Conservation (phyloP, 1,140 invertebrate genomes). For the Onthophagus taurus region DNA sequence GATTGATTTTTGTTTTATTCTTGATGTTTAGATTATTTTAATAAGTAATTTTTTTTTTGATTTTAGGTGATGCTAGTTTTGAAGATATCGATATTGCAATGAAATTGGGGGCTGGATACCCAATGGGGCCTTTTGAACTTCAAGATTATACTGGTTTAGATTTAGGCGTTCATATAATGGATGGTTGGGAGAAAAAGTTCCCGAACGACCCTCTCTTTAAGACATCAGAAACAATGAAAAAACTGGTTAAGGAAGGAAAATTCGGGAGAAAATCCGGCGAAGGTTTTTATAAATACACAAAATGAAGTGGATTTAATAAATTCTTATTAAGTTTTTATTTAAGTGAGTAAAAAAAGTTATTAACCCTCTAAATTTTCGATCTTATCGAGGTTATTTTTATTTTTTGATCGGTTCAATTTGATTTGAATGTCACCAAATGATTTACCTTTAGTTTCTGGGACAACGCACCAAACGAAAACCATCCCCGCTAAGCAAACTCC, state of each 20-base stretch:
- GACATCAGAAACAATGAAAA: conserved; percentile 53
- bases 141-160: conserved; percentile 74
- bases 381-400: not conserved
- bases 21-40: too few species aligned
- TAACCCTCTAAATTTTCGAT: not conserved
- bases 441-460: conserved; percentile 70
- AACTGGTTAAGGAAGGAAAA: conserved; percentile 70
- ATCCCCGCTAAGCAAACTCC: conserved; percentile 44
- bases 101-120: conserved; percentile 77
- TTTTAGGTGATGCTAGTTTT: conserved; percentile 55
- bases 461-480: conserved; percentile 47
- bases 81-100: conserved; percentile 77
- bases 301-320: conserved; percentile 32
- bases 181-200: conserved; percentile 69
- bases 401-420: conserved; percentile 32
- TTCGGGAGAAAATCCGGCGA: conserved; percentile 75
- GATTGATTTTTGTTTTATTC: too few species aligned
- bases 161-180: conserved; percentile 50
- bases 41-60: conserved; percentile 6
- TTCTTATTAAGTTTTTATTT: conserved; percentile 5
- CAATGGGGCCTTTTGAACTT: conserved; percentile 79
- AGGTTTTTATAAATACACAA: conserved; percentile 78
- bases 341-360: not conserved
- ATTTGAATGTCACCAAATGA: conserved; percentile 13
- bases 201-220: conserved; percentile 69